These are phyloP conservation scores for Drosophila watanabei DNA, from an alignment of 1,140 invertebrate genomes.

Conservation along the genomic window DNA sequence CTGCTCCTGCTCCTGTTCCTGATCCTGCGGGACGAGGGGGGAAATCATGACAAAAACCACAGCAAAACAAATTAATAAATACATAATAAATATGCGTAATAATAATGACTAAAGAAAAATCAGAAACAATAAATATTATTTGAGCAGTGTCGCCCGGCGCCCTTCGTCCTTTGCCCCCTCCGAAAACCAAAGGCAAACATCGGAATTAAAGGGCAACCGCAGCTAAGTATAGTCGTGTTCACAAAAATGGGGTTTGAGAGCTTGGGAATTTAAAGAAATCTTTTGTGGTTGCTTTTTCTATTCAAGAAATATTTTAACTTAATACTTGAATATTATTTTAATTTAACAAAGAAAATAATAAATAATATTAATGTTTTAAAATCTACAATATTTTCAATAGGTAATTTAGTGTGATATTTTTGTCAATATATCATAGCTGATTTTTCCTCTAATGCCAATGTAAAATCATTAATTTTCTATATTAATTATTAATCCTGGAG, in stretches of 20 bases:
- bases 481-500: no score
- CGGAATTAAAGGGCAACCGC: slow-evolving; percentile 30
- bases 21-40: neutral
- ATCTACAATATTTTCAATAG: no score
- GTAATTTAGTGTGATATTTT: no score
- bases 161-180: neutral
- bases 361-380: no score
- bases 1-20: neutral
- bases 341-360: neutral
- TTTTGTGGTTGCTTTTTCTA: neutral
- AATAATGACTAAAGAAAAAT: slow-evolving; percentile 84
- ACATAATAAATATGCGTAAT: slow-evolving; percentile 80
- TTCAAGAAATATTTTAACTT: neutral
- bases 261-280: no score
- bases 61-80: slow-evolving; percentile 83
- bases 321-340: neutral
- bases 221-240: neutral
- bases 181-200: slow-evolving; percentile 27
- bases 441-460: no score
- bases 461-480: no score
- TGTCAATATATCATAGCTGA: no score
- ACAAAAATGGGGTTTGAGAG: no score
- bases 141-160: slow-evolving; percentile 55
- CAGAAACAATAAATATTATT: slow-evolving; percentile 82
- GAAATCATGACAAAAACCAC: slow-evolving; percentile 48